A percentile compares a stretch with the other conserved stretches of the same genome.
Evolutionary conservation across 2,113 vertebrate species (phyloP).

Genomic region (Danionella cerebrum): DNA sequence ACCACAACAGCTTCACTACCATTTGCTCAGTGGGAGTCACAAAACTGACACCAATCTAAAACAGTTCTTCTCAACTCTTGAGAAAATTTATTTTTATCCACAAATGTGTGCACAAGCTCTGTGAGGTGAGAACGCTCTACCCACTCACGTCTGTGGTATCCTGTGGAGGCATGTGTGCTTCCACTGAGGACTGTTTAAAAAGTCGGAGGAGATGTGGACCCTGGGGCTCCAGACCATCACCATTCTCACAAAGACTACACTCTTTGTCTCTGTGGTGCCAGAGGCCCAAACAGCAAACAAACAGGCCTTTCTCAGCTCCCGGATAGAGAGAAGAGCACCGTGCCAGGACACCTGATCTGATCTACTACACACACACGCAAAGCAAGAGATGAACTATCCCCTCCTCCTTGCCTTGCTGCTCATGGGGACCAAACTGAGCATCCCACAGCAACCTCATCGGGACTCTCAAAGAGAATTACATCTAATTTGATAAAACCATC

Average conservation of each 20-base stretch:
- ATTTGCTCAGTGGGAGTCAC: background rate
- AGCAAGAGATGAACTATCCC: conserved; percentile 6
- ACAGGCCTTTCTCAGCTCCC: conserved; percentile 36
- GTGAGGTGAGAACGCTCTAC: background rate
- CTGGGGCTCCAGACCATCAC: background rate
- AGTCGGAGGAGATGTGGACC: conserved; percentile 6
- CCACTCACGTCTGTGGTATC: background rate
- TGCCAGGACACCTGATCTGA: conserved; percentile 43
- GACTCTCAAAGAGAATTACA: conserved; percentile 23
- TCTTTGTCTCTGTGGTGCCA: conserved; percentile 33
- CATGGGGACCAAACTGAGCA: conserved; percentile 19
- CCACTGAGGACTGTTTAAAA: background rate
- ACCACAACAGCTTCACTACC: background rate
- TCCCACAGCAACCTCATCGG: conserved; percentile 18
- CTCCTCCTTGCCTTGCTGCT: background rate
- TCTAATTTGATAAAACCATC: conserved; percentile 20
- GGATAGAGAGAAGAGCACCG: conserved; percentile 29
- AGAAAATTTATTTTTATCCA: background rate
- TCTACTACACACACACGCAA: conserved; percentile 14
- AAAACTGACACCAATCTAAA: background rate
- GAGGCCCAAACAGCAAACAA: conserved; percentile 36
- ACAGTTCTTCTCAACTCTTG: background rate
- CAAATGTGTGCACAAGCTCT: background rate
- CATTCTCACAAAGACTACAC: conserved; percentile 33
- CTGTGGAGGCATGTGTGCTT: conserved; percentile 19